Evolutionary conservation across 2,113 vertebrate species (phyloP).

Genomic region (Cynocephalus volans): DNA sequence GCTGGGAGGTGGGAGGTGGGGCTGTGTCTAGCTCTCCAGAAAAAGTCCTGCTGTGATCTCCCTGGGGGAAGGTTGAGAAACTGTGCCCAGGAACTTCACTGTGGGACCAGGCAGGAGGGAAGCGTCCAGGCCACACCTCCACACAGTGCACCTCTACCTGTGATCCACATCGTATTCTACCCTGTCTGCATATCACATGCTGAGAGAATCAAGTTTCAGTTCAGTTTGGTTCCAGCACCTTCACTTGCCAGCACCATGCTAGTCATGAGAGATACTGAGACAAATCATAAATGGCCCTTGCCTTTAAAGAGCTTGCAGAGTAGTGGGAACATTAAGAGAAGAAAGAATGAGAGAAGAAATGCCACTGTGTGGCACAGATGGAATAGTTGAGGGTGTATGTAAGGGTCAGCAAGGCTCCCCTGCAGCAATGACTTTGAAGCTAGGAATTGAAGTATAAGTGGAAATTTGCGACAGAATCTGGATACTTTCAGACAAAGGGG

Average conservation of each 20-base stretch:
- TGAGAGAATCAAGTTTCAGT: neutral
- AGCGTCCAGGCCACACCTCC: neutral
- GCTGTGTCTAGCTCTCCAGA: neutral
- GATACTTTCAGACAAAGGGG: neutral
- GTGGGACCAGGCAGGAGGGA: neutral
- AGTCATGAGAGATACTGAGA: neutral
- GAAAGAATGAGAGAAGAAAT: neutral
- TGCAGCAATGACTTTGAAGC: neutral
- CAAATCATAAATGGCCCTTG: neutral
- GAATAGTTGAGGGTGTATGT: neutral
- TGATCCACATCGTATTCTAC: fast-evolving
- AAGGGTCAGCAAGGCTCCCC: too few species aligned
- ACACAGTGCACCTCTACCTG: neutral
- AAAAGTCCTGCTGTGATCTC: neutral
- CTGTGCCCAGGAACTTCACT: neutral
- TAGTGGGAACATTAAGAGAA: neutral
- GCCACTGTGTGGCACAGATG: fast-evolving
- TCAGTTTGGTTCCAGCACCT: neutral
- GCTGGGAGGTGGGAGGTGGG: neutral
- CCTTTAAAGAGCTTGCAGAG: neutral
- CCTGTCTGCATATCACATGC: too few species aligned
- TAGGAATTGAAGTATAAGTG: neutral
- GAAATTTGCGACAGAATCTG: neutral
- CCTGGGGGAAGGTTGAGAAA: neutral
- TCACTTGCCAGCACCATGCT: neutral